Conservation (phyloP, 1,140 invertebrate species). For the Lucilia sericata region DNA sequence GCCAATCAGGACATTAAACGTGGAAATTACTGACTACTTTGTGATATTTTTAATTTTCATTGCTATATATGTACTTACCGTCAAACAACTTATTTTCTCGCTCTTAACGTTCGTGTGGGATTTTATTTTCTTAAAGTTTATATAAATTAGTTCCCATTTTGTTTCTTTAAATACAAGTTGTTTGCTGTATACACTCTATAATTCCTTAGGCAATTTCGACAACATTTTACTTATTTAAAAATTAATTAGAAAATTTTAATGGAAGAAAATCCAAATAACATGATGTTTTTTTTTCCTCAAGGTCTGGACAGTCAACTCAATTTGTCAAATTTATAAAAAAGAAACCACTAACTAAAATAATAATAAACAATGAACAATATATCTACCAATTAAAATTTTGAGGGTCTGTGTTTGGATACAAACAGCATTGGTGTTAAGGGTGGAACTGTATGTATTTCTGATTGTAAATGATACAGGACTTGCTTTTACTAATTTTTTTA, state of each 20-base stretch:
- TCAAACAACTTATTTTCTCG: neutral
- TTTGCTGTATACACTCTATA: neutral
- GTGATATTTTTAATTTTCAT: neutral
- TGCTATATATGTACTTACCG: slow-evolving; percentile 32
- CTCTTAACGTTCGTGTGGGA: neutral
- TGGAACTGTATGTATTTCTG: neutral
- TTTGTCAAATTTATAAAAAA: slow-evolving; percentile 14
- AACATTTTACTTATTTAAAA: slow-evolving; percentile 46
- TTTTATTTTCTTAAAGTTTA: neutral
- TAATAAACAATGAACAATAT: neutral
- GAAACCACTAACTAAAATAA: neutral
- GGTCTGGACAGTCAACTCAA: slow-evolving; percentile 4
- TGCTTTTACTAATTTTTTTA: neutral
- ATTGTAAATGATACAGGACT: neutral
- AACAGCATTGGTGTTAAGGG: neutral
- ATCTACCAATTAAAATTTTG: slow-evolving; percentile 12
- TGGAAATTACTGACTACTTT: too few species aligned
- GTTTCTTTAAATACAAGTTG: neutral
- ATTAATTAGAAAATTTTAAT: slow-evolving; percentile 41
- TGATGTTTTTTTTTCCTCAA: neutral
- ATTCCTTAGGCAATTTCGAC: slow-evolving; percentile 41
- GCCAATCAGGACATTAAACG: too few species aligned
- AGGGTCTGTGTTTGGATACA: neutral
- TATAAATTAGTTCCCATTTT: neutral
- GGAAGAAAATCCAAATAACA: neutral